Base-by-base conservation (phyloP, 2,888 invertebrate species). In the Amphipyra tragopoginis region DNA sequence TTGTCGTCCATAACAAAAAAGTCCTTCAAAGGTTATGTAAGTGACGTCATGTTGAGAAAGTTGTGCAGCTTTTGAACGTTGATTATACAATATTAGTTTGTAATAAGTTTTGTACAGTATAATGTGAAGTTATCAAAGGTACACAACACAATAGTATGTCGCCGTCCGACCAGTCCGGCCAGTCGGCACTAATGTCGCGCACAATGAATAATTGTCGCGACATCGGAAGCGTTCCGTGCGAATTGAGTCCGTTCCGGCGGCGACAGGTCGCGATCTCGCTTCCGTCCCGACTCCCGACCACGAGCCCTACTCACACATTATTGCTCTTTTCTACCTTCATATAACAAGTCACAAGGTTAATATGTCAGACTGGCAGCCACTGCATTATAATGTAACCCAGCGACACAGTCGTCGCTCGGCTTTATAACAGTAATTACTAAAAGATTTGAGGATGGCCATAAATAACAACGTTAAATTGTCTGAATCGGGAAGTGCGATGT, bases 261-360 rank as follows among this genome's bases (percentile, higher is more conserved):
- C 43, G 52, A 64, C 64, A 64, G 65, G 65, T 64, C 63, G 56
- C 56, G 39, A 45, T 34, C 56, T 64, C 44, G 26, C 48, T 49
- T 64, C 65, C 64, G 56, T 3, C 38, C 47, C 47, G 40, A 9
- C 49, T 5, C 14, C 21, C 21, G 3, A 21, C 21, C 21, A 21
- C 21, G 21, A 21, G 21, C 13, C 47, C 34, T 33, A 11, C 34
- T 33, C 47, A 10, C 34, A 15, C 13, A 15, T 47, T 33, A 15
- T 47, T 13, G 43, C 9, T 45, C 36, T 36, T 33, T 40, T 40
- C n/a, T 51, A n/a, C 15, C 10, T 39, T 38, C 29, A 15, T n/a
- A 42, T 15, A 29, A 43, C 10, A 7, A 13, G 15, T 58, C 1
- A 15, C 11, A 3, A 34, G 11, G 6, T 4, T 21, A 21, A 11